phyloP scores from a whole-genome alignment of 2,113 vertebrate species.

The Gnathonemus longibarbis region DNA sequence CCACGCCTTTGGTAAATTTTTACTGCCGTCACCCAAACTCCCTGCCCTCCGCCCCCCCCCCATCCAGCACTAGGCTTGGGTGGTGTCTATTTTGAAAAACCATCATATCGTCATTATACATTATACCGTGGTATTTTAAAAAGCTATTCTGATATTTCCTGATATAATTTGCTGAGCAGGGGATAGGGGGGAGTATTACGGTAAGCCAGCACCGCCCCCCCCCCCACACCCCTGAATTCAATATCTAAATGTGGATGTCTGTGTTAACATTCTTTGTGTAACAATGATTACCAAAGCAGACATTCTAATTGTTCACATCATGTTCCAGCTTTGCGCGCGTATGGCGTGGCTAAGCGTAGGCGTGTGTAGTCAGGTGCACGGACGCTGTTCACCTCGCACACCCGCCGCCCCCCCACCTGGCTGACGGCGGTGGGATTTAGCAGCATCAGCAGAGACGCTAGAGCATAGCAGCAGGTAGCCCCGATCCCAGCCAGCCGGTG shows the following conservation, averaged over 20 bases:
- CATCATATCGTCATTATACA: background rate
- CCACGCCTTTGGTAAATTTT: background rate
- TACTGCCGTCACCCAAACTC: background rate
- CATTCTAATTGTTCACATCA: background rate
- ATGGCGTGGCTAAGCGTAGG: background rate
- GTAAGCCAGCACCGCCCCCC: background rate
- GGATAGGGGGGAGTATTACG: background rate
- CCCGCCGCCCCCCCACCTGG: background rate
- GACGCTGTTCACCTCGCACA: background rate
- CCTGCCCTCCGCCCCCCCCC: background rate
- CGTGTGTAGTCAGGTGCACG: background rate
- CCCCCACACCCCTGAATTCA: background rate
- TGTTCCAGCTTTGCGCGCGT: background rate
- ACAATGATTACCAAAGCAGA: background rate
- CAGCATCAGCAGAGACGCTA: background rate
- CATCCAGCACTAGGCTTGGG: background rate
- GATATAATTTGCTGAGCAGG: background rate
- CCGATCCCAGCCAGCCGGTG: background rate
- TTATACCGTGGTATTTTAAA: background rate
- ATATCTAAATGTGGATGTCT: background rate
- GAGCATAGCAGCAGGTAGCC: background rate
- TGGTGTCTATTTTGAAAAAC: background rate
- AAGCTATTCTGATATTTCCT: background rate
- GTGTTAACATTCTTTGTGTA: background rate
- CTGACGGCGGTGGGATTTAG: background rate